Conservation (phyloP, 2,888 invertebrate species). For the Ceriagrion tenellum region DNA sequence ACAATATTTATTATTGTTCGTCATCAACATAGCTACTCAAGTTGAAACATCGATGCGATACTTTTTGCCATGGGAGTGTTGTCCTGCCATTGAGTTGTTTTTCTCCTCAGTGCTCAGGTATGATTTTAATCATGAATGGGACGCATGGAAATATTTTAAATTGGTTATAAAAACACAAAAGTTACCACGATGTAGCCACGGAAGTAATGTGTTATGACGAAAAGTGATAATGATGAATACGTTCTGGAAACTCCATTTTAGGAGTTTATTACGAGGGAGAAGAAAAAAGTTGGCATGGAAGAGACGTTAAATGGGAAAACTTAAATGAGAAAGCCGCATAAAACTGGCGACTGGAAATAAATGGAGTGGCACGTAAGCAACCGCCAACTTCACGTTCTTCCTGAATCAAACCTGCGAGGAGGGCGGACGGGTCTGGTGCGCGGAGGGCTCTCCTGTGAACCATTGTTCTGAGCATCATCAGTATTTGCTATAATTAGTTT, state of each 20-base stretch:
- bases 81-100: too few relatives aligned
- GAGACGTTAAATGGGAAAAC: slow-evolving; percentile 12
- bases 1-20: too few relatives aligned
- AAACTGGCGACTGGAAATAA: slow-evolving; percentile 8
- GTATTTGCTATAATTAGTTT: too few relatives aligned
- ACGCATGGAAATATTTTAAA: neutral
- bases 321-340: slow-evolving; percentile 1
- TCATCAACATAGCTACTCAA: too few relatives aligned
- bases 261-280: neutral
- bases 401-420: neutral
- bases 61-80: too few relatives aligned
- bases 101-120: too few relatives aligned
- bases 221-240: slow-evolving; percentile 5
- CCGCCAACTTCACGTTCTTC: neutral
- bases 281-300: neutral
- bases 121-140: neutral
- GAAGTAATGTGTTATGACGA: neutral
- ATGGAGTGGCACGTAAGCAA: neutral
- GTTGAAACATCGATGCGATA: too few relatives aligned
- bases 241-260: neutral
- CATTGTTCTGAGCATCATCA: neutral
- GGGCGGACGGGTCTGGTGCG: neutral
- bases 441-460: neutral
- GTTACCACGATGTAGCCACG: neutral
- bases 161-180: neutral